Evolutionary conservation across 2,888 invertebrate genomes (phyloP), one percentile per base, ranked within the genome.

Genomic region (Ypsolopha scabrella): DNA sequence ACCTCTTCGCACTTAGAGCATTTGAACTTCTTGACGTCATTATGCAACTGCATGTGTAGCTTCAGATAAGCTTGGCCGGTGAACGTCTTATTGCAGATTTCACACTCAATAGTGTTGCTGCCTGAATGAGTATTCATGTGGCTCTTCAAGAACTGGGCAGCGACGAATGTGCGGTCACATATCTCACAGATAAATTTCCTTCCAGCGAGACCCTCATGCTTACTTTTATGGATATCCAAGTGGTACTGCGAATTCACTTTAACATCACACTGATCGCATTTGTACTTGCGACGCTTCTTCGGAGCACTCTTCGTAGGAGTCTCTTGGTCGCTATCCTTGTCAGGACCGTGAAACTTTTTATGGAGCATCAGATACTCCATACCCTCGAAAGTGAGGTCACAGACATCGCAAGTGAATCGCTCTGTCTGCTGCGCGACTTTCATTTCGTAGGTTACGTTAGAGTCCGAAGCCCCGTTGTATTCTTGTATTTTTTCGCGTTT

Each of bases 171-270:
- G 4, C 86, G 72, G 53, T 86, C 86, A 54, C 86, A 86, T 0
- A 86, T 77, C 52, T 82, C 81, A 50, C 86, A 86, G 14, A 85
- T 56, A 51, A 68, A 85, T 63, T 86, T 86, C 56, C 83, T 83
- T 0, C 81, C 80, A 0, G 68, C 63, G 0, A 63, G 73, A 13
- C 85, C 86, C 57, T 85, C 86, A 52, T 86, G 86, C 55, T 86
- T 86, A 57, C 86, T 85, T 55, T 73, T 74, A 52, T 86, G 86
- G 35, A 86, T 86, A 52, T 86, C 86, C 7, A 86, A 62, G 58
- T 85, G 86, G 48, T 86, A 86, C 58, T 86, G 86, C 0, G 83
- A 83, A 51, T 86, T 86, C 0, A 86, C 86, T 67, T 85, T 86
- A 0, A 86, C 86, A 46, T 85, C 83, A 45, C 86, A 86, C 46